phyloP scores from a whole-genome alignment of 2,888 invertebrate genomes.

The Eupithecia inturbata region DNA sequence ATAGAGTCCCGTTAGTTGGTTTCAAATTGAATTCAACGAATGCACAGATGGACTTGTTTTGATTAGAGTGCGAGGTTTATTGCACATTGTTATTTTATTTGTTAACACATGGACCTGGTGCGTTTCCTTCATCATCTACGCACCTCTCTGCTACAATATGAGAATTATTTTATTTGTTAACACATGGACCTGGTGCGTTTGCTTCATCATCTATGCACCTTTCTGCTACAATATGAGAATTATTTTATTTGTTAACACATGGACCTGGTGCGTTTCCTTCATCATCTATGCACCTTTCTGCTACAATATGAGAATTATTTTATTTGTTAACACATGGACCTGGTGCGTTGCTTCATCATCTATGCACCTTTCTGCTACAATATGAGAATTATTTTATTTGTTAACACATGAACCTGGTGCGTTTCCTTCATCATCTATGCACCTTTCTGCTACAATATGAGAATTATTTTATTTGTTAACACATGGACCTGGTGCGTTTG shows the following conservation, averaged over 20 bases:
- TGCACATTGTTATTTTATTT: background rate
- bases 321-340: background rate
- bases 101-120: background rate
- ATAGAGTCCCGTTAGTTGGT: conserved; percentile 1
- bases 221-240: too few species aligned
- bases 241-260: background rate
- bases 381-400: background rate
- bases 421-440: background rate
- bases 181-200: background rate
- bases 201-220: background rate
- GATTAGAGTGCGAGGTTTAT: background rate
- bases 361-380: too few species aligned
- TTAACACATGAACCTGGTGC: background rate
- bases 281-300: background rate
- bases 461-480: background rate
- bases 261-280: background rate
- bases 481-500: background rate
- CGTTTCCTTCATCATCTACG: background rate
- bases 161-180: background rate
- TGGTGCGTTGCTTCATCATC: background rate
- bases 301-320: too few species aligned
- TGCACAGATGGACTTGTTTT: background rate
- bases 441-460: too few species aligned
- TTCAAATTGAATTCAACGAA: background rate
- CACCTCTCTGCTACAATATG: background rate